Evolutionary conservation across 2,113 vertebrate genomes (phyloP).

Genomic region (Thalassoma bifasciatum): DNA sequence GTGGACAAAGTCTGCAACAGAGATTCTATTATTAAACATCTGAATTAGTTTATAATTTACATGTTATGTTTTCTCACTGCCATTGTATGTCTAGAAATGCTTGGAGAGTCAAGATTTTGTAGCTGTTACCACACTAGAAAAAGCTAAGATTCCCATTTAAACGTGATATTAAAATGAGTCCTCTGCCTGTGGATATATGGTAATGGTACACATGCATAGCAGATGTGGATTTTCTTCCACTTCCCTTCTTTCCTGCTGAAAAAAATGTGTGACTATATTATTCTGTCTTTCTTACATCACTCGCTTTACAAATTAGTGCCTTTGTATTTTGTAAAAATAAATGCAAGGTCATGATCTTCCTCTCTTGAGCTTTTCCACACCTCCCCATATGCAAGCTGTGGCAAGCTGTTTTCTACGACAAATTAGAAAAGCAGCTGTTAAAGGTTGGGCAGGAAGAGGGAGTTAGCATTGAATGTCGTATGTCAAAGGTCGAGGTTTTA

Average conservation of each 20-base stretch:
- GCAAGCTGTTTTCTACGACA: slow-evolving; percentile 38
- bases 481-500: slow-evolving; percentile 58
- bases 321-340: slow-evolving; percentile 8
- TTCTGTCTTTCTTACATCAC: neutral
- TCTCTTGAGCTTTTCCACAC: slow-evolving; percentile 39
- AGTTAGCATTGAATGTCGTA: slow-evolving; percentile 38
- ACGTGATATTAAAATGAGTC: too few relatives aligned
- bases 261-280: neutral
- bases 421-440: slow-evolving; percentile 67
- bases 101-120: neutral
- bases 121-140: neutral
- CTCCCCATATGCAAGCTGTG: slow-evolving; percentile 15
- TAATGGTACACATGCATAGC: neutral
- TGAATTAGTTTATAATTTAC: too few relatives aligned
- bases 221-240: neutral
- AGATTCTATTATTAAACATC: too few relatives aligned
- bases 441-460: slow-evolving; percentile 61
- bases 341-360: slow-evolving; percentile 29
- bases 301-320: neutral
- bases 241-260: neutral
- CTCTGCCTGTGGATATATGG: too few relatives aligned
- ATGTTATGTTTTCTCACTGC: too few relatives aligned
- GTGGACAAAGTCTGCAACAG: too few relatives aligned
- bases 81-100: too few relatives aligned
- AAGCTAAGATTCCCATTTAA: neutral